Conservation (phyloP, 2,888 invertebrate species). For the Venusia cambrica region DNA sequence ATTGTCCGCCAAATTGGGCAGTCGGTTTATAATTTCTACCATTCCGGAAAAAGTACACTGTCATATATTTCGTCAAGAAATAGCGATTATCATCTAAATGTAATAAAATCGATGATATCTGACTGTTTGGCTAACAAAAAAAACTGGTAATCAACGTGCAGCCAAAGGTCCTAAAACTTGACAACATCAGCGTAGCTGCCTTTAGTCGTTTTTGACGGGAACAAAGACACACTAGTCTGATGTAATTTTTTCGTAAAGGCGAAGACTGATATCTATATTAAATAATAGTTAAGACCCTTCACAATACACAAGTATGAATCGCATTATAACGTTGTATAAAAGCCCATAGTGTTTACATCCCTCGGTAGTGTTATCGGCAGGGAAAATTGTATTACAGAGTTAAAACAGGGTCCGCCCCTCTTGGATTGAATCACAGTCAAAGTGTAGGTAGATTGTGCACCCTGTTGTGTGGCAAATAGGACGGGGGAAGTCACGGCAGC, state of each 20-base stretch:
- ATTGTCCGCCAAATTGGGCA: slow-evolving; percentile 23
- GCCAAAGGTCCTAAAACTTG: slow-evolving; percentile 18
- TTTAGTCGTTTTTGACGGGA: too few species aligned
- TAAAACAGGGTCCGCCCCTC: slow-evolving; percentile 37
- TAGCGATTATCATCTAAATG: too few species aligned
- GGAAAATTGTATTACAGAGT: slow-evolving; percentile 41
- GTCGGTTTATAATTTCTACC: slow-evolving; percentile 4
- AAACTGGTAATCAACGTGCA: too few species aligned
- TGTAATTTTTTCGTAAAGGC: too few species aligned
- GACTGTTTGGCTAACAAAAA: slow-evolving; percentile 1
- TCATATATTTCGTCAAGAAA: background rate
- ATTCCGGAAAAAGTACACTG: background rate
- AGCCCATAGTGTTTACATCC: slow-evolving; percentile 38
- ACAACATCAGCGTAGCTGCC: too few species aligned
- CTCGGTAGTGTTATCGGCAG: slow-evolving; percentile 36
- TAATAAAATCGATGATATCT: background rate
- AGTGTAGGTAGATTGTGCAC: slow-evolving; percentile 27
- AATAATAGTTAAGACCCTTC: slow-evolving; percentile 26
- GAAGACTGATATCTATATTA: slow-evolving; percentile 34
- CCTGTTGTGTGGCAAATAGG: slow-evolving; percentile 23
- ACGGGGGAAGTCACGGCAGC: slow-evolving; percentile 23
- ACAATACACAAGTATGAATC: slow-evolving; percentile 28
- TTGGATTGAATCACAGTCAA: slow-evolving; percentile 29
- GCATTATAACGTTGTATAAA: slow-evolving; percentile 27
- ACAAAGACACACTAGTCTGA: too few species aligned